Base-by-base conservation (phyloP, 2,113 vertebrate species). In the Hucho hucho region DNA sequence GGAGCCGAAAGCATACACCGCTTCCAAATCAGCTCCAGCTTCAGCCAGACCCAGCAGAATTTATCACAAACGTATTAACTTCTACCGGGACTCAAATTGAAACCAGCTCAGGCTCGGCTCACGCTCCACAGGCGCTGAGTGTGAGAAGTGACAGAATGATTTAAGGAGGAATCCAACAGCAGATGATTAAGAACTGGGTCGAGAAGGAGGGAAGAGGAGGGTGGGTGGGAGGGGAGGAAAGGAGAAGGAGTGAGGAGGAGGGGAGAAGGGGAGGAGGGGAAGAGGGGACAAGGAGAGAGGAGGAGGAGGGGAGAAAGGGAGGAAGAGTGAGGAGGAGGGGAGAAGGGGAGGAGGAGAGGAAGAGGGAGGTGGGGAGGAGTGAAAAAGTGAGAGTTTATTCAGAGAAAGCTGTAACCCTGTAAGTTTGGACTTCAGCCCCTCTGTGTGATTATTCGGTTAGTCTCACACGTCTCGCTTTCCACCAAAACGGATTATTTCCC, bases 31-130 rank as follows among this genome's bases (percentile, higher is more conserved):
- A 93, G 89, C 91, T 90, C 87, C 84, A 89, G 88, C 88, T 43
- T 43, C 37, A 43, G 9, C 87, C 84, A 64, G 83, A 83, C 83
- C 61, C 78, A 66, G 84, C 86, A 80, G 87, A 93, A 92, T 92
- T 91, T 87, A 92, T 93, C 90, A 85, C 88, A 92, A 90, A 91
- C 87, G 87, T 92, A 91, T 93, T 91, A 91, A 91, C 90, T 89
- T 86, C 87, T 85, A 85, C 83, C 66, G 68, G 80, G 73, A 77
- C 85, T 90, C 84, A 89, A 92, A 91, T 89, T 90, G 90, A 90
- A 93, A 92, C 87, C 91, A 92, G 91, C 86, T 88, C 83, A 73
- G 74, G 74, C n/a, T 74, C 85, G 86, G 75, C 86, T 87, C 75
- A 77, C 53, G 80, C 74, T 87, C 77, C 75, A 79, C 77, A 87